phyloP scores from a whole-genome alignment of 1,140 invertebrate genomes.

The Cydia strobilella region DNA sequence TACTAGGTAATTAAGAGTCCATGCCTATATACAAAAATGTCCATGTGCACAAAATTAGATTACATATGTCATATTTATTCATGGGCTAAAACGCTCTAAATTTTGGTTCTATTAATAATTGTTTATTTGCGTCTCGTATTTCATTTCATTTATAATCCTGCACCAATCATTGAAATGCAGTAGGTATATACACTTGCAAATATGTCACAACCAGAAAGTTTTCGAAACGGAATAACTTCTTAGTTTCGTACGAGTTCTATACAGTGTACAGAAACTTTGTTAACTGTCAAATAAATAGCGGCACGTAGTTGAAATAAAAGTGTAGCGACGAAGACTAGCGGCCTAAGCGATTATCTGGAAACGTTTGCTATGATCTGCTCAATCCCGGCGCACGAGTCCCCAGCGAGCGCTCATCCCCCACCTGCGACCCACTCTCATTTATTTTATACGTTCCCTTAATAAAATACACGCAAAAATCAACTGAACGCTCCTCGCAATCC shows the following conservation, averaged over 20 bases:
- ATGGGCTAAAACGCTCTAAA: too few relatives aligned
- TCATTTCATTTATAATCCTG: too few relatives aligned
- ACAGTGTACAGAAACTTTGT: neutral
- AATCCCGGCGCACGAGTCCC: conserved; percentile 21
- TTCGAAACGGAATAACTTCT: neutral
- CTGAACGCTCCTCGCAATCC: conserved; percentile 23
- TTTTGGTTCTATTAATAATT: too few relatives aligned
- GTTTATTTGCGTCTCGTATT: too few relatives aligned
- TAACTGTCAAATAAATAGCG: conserved; percentile 6
- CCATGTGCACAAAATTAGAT: too few relatives aligned
- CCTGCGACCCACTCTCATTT: conserved; percentile 28
- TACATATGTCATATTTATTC: too few relatives aligned
- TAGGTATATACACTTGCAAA: neutral
- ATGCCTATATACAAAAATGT: too few relatives aligned
- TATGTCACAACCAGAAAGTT: neutral
- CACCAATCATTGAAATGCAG: neutral
- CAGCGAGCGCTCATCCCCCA: conserved; percentile 22
- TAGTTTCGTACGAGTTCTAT: neutral
- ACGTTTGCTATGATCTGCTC: conserved; percentile 26
- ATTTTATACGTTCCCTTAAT: conserved; percentile 33
- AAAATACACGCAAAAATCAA: conserved; percentile 32
- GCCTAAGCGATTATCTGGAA: conserved; percentile 20
- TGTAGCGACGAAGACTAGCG: neutral
- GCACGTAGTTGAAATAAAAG: conserved; percentile 28
- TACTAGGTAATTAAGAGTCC: too few relatives aligned